A percentile compares a stretch with the other conserved stretches of the same genome.
phyloP scores from a whole-genome alignment of 2,888 invertebrate genomes.

The Beris chalybata region DNA sequence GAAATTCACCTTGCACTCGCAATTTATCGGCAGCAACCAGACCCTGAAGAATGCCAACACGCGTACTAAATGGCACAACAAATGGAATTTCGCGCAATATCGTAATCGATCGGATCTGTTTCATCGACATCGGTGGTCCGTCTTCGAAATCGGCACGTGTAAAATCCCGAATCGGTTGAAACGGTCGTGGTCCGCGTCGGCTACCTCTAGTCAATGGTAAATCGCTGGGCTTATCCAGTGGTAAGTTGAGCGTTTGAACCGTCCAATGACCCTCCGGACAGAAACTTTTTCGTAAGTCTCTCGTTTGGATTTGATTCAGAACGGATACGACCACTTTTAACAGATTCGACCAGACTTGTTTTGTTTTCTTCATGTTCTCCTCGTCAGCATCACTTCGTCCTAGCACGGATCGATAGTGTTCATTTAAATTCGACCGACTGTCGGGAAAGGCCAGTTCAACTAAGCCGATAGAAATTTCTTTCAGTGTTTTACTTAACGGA shows the following conservation, averaged over 20 bases:
- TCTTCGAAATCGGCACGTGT: conserved; percentile 68
- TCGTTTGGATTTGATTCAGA: conserved; percentile 77
- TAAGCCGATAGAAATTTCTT: conserved; percentile 80
- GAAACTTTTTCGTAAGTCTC: conserved; percentile 81
- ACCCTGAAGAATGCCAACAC: conserved; percentile 83
- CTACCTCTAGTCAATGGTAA: conserved; percentile 59
- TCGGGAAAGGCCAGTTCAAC: conserved; percentile 87
- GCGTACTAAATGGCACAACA: conserved; percentile 86
- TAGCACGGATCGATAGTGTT: conserved; percentile 62
- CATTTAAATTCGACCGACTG: conserved; percentile 64
- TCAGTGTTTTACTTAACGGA: conserved; percentile 70
- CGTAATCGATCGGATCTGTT: conserved; percentile 83
- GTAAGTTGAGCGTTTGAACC: conserved; percentile 56
- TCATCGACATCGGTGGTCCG: conserved; percentile 81
- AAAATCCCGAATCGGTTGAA: conserved; percentile 61
- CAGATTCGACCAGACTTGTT: conserved; percentile 76
- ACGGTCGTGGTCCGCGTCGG: conserved; percentile 59
- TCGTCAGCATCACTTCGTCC: conserved; percentile 53
- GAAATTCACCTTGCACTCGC: conserved; percentile 70
- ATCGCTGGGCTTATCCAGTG: conserved; percentile 61
- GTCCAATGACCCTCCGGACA: conserved; percentile 75
- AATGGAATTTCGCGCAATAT: conserved; percentile 93
- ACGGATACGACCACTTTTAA: conserved; percentile 73
- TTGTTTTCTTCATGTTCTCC: conserved; percentile 53
- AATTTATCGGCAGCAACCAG: conserved; percentile 60